Percentiles rank a stretch among this genome's conserved stretches.
These are phyloP conservation scores for Brevimyrus niger DNA, from an alignment of 2,113 vertebrate genomes.

Conservation along the genomic window DNA sequence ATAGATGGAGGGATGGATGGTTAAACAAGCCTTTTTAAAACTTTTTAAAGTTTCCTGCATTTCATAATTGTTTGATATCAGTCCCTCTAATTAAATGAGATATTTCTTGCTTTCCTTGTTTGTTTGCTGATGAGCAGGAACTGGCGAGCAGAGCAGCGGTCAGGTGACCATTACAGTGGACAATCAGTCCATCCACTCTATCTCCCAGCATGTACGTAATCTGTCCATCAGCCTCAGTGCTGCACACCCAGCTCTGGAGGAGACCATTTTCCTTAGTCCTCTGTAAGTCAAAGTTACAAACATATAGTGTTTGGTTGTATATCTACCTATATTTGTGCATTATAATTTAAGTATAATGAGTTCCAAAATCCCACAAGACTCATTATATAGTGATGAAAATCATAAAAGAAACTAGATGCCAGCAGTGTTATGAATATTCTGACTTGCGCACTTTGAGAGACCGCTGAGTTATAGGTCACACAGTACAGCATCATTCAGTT, in stretches of 20 bases:
- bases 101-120: background rate
- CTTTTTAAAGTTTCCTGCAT: background rate
- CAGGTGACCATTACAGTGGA: conserved; percentile 43
- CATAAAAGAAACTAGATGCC: background rate
- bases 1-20: background rate
- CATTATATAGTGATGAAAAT: background rate
- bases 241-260: conserved; percentile 31
- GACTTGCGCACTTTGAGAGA: background rate
- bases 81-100: background rate
- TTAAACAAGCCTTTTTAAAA: background rate
- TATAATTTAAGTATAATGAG: background rate
- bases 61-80: background rate
- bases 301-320: background rate
- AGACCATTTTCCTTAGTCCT: conserved; percentile 60
- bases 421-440: background rate
- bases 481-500: background rate
- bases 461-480: background rate
- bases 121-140: conserved; percentile 30
- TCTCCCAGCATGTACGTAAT: conserved; percentile 38
- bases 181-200: conserved; percentile 25
- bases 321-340: background rate
- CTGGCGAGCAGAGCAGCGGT: conserved; percentile 32
- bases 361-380: background rate
- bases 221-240: conserved; percentile 37
- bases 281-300: conserved; percentile 48